phyloP scores from a whole-genome alignment of 1,140 invertebrate genomes.

The Gryon sp. region DNA sequence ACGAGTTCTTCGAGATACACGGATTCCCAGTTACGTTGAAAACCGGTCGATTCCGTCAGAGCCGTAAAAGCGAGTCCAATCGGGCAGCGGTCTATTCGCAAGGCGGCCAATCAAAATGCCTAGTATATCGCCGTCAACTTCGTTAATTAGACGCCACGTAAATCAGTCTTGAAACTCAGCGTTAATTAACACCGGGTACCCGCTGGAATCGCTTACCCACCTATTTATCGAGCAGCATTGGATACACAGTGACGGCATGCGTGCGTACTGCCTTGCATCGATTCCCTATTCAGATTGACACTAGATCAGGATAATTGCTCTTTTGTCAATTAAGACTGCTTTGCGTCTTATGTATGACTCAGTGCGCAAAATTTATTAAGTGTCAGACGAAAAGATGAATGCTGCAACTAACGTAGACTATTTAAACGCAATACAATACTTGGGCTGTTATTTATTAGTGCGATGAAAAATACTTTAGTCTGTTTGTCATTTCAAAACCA shows the following conservation, averaged over 20 bases:
- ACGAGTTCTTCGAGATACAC: slow-evolving; percentile 61
- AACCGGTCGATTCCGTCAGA: slow-evolving; percentile 71
- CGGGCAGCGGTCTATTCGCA: slow-evolving; percentile 70
- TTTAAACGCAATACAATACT: slow-evolving; percentile 7
- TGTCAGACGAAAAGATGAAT: slow-evolving; percentile 28
- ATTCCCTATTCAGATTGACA: slow-evolving; percentile 57
- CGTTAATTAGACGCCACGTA: slow-evolving; percentile 80
- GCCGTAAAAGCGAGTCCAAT: slow-evolving; percentile 72
- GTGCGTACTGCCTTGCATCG: slow-evolving; percentile 65
- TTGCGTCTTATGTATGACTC: slow-evolving; percentile 47
- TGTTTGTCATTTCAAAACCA: too few species aligned
- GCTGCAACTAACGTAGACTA: not conserved
- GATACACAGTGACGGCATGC: slow-evolving; percentile 70
- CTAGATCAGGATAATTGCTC: slow-evolving; percentile 57
- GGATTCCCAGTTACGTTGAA: slow-evolving; percentile 58
- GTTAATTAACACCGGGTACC: slow-evolving; percentile 79
- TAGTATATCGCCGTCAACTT: slow-evolving; percentile 77
- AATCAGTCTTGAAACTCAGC: slow-evolving; percentile 79
- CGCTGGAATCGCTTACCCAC: slow-evolving; percentile 75
- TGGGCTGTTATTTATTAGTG: slow-evolving; percentile 10
- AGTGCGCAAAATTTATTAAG: slow-evolving; percentile 26
- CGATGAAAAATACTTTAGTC: slow-evolving; percentile 7
- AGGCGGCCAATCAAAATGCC: slow-evolving; percentile 78
- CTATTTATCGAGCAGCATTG: slow-evolving; percentile 76
- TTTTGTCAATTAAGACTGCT: slow-evolving; percentile 56